Percentiles rank a stretch among this genome's conserved stretches.
phyloP scores from a whole-genome alignment of 2,113 vertebrate genomes.

The Corapipo altera region DNA sequence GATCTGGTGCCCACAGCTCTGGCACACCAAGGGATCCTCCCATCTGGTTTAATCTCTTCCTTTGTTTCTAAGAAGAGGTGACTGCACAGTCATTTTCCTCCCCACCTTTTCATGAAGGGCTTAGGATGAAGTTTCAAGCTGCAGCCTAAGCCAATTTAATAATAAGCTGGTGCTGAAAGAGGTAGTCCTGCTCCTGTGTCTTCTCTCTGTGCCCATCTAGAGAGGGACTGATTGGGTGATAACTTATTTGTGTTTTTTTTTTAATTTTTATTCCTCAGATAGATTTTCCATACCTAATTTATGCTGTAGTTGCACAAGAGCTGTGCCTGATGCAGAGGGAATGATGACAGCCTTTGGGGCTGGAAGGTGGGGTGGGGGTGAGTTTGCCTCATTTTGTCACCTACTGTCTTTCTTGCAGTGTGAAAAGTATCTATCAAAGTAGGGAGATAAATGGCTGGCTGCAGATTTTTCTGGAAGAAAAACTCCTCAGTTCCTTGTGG shows the following conservation, averaged over 20 bases:
- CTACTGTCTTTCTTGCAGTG: neutral
- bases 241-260: neutral
- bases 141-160: neutral
- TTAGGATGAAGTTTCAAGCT: neutral
- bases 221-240: neutral
- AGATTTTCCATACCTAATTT: neutral
- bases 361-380: rapidly evolving
- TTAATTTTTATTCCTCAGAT: neutral
- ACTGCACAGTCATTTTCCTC: neutral
- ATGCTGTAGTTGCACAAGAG: neutral
- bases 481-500: neutral
- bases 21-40: neutral
- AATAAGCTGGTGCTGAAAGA: neutral
- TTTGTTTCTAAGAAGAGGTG: neutral
- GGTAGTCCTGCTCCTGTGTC: neutral
- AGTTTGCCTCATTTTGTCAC: neutral
- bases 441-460: neutral
- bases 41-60: neutral
- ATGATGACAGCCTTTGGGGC: neutral
- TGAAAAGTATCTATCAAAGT: neutral
- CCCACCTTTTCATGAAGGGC: neutral
- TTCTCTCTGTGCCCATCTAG: neutral
- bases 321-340: neutral
- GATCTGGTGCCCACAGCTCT: neutral
- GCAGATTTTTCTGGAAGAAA: neutral